A percentile compares a stretch with the other conserved stretches of the same genome.
Conservation (phyloP, 2,888 invertebrate species). For the Tenthredo livida region DNA sequence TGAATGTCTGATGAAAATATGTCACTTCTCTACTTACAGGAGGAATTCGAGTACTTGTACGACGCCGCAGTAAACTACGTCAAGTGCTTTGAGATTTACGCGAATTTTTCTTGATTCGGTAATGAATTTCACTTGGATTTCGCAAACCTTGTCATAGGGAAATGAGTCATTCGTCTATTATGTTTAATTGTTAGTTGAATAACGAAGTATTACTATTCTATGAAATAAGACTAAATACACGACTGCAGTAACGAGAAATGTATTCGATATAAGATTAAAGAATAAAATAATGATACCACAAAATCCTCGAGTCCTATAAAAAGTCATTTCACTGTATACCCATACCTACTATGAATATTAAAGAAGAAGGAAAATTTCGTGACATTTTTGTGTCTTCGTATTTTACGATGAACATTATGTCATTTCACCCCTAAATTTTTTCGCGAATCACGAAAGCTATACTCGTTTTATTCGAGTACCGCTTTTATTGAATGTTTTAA, state of each 20-base stretch:
- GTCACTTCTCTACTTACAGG: conserved; percentile 61
- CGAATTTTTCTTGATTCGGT: conserved; percentile 67
- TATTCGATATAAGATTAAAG: neutral
- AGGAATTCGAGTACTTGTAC: conserved; percentile 76
- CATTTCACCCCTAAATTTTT: neutral
- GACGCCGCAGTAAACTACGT: conserved; percentile 73
- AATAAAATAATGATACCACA: neutral
- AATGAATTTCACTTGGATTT: neutral
- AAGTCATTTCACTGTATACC: neutral
- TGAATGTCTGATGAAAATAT: neutral
- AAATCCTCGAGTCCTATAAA: neutral
- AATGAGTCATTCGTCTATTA: neutral
- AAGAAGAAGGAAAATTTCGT: too few relatives aligned
- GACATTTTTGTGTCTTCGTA: neutral
- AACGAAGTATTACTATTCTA: neutral
- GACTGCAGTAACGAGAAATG: neutral
- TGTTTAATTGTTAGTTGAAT: neutral
- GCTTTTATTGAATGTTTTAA: neutral
- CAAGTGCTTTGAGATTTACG: conserved; percentile 73
- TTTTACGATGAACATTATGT: neutral
- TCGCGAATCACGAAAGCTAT: neutral
- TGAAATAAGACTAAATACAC: neutral
- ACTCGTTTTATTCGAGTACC: neutral
- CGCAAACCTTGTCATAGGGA: neutral
- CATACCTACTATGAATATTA: neutral